phyloP scores from a whole-genome alignment of 2,797 vertebrate species.

The Graptemys geographica region DNA sequence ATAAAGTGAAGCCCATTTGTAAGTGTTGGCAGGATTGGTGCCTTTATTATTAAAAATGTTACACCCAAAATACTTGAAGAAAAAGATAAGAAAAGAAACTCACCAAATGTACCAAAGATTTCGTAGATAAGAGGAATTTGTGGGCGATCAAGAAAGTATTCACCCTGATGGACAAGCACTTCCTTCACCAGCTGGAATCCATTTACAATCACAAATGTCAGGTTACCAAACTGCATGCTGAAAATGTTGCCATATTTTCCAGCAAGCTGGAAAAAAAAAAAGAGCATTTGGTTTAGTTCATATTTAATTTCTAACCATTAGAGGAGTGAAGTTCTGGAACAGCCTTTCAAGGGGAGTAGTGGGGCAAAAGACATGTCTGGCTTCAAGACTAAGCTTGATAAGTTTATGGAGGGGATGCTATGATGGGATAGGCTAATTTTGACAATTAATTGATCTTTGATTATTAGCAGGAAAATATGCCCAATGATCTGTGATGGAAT shows the following conservation, averaged over 20 bases:
- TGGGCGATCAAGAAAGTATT: conserved; percentile 85
- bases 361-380: too few species aligned
- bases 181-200: conserved; percentile 87
- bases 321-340: too few species aligned
- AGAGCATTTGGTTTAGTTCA: background rate
- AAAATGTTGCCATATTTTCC: conserved; percentile 86
- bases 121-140: conserved; percentile 57
- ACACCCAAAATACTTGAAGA: fast-evolving
- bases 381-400: too few species aligned
- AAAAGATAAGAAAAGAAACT: conserved; percentile 32
- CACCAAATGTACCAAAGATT: conserved; percentile 79
- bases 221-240: conserved; percentile 71
- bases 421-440: too few species aligned
- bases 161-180: conserved; percentile 83
- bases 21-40: fast-evolving
- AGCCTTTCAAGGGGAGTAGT: too few species aligned
- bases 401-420: too few species aligned
- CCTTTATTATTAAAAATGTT: background rate
- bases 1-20: background rate
- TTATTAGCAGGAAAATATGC: too few species aligned
- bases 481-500: too few species aligned
- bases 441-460: too few species aligned
- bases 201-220: conserved; percentile 77
- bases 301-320: conserved; percentile 52
- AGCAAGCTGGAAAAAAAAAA: conserved; percentile 69